Percentiles rank a stretch among this genome's conserved stretches.
These are phyloP conservation scores for Notarius lentiginosus DNA, from an alignment of 2,113 vertebrate species.

Conservation along the genomic window DNA sequence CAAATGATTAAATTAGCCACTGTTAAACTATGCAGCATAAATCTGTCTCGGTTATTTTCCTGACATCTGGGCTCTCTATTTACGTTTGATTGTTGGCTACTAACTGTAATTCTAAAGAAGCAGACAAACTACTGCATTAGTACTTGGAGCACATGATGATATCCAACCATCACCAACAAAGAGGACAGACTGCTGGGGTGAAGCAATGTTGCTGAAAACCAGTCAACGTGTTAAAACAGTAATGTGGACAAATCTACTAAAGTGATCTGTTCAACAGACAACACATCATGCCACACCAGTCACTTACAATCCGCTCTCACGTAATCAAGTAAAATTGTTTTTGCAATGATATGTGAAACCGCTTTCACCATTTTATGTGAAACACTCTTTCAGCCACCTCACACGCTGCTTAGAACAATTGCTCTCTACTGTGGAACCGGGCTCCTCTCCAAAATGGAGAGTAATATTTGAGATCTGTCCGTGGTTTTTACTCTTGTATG, in stretches of 20 bases:
- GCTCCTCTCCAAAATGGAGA: not conserved
- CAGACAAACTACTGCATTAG: not conserved
- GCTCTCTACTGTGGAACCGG: not conserved
- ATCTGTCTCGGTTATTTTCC: not conserved
- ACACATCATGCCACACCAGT: not conserved
- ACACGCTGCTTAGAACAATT: not conserved
- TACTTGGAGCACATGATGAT: not conserved
- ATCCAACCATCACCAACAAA: not conserved
- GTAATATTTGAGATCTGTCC: not conserved
- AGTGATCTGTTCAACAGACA: not conserved
- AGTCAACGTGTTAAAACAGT: not conserved
- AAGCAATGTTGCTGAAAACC: not conserved
- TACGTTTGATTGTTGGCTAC: not conserved
- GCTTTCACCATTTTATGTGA: not conserved
- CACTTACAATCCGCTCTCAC: not conserved
- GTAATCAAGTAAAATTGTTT: not conserved
- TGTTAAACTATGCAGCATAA: constrained; percentile 14
- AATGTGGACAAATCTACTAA: not conserved
- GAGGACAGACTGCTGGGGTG: not conserved
- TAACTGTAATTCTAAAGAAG: not conserved
- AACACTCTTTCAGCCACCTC: not conserved
- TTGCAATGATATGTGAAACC: not conserved
- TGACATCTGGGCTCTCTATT: not conserved
- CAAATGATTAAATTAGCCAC: constrained; percentile 7
- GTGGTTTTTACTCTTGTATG: not conserved